phyloP scores from a whole-genome alignment of 2,113 vertebrate species.

The Sapajus apella region DNA sequence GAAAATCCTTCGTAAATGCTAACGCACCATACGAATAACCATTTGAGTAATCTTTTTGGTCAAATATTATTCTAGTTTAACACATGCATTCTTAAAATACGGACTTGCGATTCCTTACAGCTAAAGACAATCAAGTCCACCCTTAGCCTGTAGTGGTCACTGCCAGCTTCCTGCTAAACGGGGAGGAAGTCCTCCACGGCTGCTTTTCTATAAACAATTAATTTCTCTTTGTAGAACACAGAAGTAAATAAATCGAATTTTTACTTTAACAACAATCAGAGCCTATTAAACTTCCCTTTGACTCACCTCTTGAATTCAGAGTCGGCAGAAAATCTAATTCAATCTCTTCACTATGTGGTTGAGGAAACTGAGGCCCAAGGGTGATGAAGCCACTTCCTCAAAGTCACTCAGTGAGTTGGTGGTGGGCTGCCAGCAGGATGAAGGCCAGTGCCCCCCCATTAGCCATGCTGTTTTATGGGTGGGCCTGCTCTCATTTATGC shows the following conservation, averaged over 20 bases:
- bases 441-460: too few relatives aligned
- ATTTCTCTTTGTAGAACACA: background rate
- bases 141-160: too few relatives aligned
- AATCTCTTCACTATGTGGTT: background rate
- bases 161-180: background rate
- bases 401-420: background rate
- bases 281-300: background rate
- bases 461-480: too few relatives aligned
- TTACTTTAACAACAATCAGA: background rate
- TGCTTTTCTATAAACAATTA: background rate
- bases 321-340: background rate
- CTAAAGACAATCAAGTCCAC: background rate
- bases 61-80: background rate
- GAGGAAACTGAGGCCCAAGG: background rate
- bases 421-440: background rate
- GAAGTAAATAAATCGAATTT: background rate
- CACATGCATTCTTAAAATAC: background rate
- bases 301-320: background rate
- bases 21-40: fast-evolving
- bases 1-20: fast-evolving
- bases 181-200: background rate
- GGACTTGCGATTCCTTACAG: background rate
- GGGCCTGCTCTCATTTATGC: fast-evolving
- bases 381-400: background rate
- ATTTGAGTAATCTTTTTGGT: background rate